Percentiles rank a stretch among this genome's conserved stretches.
phyloP scores from a whole-genome alignment of 1,140 invertebrate genomes.

The Zaprionus davidi region DNA sequence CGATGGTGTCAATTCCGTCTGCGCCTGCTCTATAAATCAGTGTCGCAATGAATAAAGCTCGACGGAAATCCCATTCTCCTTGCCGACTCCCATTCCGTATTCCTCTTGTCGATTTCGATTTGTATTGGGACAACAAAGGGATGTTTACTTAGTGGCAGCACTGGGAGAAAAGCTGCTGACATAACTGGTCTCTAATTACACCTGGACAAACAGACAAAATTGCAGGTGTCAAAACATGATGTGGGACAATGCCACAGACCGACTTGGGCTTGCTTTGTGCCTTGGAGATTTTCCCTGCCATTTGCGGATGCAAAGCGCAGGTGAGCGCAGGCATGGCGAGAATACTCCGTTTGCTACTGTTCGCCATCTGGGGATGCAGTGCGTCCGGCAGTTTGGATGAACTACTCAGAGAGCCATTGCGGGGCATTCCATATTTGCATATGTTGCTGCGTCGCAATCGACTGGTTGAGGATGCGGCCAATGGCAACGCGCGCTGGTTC shows the following conservation, averaged over 20 bases:
- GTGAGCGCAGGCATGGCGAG: slow-evolving; percentile 40
- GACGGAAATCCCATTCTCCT: slow-evolving; percentile 21
- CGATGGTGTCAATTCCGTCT: slow-evolving; percentile 2
- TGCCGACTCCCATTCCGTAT: slow-evolving; percentile 6
- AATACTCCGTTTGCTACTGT: slow-evolving; percentile 9
- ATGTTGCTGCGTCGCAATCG: slow-evolving; percentile 39
- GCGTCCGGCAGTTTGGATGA: slow-evolving; percentile 23
- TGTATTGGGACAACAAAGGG: slow-evolving; percentile 22
- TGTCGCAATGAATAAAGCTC: slow-evolving; percentile 14
- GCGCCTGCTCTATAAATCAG: slow-evolving; percentile 12
- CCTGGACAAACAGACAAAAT: slow-evolving; percentile 67
- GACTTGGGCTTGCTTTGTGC: not conserved
- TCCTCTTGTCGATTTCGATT: slow-evolving; percentile 8
- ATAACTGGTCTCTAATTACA: slow-evolving; percentile 72
- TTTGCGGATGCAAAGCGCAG: slow-evolving; percentile 35
- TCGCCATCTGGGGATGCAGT: not conserved
- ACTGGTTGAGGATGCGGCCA: slow-evolving; percentile 42
- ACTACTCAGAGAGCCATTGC: slow-evolving; percentile 40
- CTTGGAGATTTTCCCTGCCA: slow-evolving; percentile 29
- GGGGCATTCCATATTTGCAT: slow-evolving; percentile 41
- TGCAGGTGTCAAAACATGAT: slow-evolving; percentile 73
- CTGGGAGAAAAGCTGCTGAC: slow-evolving; percentile 50
- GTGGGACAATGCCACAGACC: not conserved
- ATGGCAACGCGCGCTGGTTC: slow-evolving; percentile 56
- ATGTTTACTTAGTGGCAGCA: slow-evolving; percentile 52